Conservation (phyloP, 2,797 vertebrate genomes). For the Fundulus diaphanus region DNA sequence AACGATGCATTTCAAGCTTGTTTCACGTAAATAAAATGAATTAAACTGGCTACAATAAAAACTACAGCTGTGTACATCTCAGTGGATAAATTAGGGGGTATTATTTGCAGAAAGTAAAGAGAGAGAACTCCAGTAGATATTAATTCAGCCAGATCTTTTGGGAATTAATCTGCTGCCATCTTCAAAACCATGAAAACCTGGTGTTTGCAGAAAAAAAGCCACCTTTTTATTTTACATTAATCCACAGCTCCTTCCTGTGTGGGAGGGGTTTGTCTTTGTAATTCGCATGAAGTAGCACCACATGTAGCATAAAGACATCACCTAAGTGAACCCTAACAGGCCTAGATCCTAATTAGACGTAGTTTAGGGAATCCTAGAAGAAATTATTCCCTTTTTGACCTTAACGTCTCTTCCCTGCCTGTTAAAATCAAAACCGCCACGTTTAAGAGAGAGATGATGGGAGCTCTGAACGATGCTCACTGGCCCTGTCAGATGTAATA, state of each 20-base stretch:
- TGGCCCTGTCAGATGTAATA: constrained; percentile 10
- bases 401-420: constrained; percentile 28
- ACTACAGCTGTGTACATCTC: not conserved
- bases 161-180: constrained; percentile 33
- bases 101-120: not conserved
- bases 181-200: constrained; percentile 35
- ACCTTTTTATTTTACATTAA: constrained; percentile 39
- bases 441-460: constrained; percentile 8
- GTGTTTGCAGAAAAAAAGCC: constrained; percentile 20
- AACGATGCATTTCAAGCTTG: not conserved
- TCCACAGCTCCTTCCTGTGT: not conserved
- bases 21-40: constrained; percentile 1
- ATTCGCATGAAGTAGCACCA: not conserved
- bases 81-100: not conserved
- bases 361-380: constrained; percentile 27
- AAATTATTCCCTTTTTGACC: constrained; percentile 2
- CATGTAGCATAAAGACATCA: not conserved
- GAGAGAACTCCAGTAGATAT: not conserved
- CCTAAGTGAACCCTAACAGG: not conserved
- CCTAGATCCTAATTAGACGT: not conserved
- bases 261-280: not conserved
- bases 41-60: constrained; percentile 7
- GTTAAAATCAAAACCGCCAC: constrained; percentile 36
- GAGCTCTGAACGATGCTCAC: constrained; percentile 18
- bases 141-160: constrained; percentile 33